Base-by-base conservation (phyloP, 1,140 invertebrate species). In the Vanessa atalanta region DNA sequence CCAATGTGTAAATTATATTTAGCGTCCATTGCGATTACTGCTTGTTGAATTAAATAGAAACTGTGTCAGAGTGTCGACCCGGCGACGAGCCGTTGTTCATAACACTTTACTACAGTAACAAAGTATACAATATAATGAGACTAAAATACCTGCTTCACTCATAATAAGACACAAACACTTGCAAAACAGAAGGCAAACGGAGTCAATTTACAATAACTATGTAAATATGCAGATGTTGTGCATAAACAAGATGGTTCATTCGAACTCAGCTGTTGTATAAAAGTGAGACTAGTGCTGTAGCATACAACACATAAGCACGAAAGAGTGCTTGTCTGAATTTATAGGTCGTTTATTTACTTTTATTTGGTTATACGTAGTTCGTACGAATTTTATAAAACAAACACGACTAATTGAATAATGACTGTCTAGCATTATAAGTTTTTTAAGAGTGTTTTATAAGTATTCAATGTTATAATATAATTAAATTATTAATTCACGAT, bases 1-100 rank as follows among this genome's bases (percentile, higher is more conserved):
- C 81, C 85, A 92, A 92, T 86, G 79, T 64, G 75, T 85, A 86
- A 57, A 90, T 89, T 92, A 91, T 91, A 89, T 89, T 87, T 91
- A 89, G 87, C 83, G 77, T 84, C 81, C 73, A 83, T 80, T 82
- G 82, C 86, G 84, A 84, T 88, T 83, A 84, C 81, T 81, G 79
- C 80, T 83, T 80, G 78, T 79, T 80, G 80, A 83, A 87, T 86
- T 81, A 82, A 85, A 83, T 79, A 83, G 80, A 83, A 89, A 86
- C 83, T 89, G 77, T 89, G 84, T 85, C 87, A 90, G 74, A 79
- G 67, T 80, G 78, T 77, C 76, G 77, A 72, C 78, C 48, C 77
- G 76, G 57, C 55, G 47, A 50, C 53, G 61, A 50, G 9, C 55
- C 64, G 70, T 65, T 73, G 71, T 73, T 77, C 23, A 66, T 70